Evolutionary conservation across 2,888 invertebrate species (phyloP).

Genomic region (Dryadula phaetusa): DNA sequence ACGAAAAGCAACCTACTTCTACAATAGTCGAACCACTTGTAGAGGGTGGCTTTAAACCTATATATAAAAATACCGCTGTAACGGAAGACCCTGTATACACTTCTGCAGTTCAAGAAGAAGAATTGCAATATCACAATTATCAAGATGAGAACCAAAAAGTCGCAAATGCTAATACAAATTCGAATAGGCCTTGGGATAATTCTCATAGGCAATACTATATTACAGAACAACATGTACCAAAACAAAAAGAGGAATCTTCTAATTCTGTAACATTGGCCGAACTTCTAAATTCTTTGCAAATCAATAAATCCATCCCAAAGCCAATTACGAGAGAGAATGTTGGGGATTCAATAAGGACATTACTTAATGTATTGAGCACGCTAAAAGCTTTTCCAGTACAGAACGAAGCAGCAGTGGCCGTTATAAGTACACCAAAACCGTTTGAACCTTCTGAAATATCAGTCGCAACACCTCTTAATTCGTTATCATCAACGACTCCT

Average conservation of each 20-base stretch:
- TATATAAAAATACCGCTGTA: slow-evolving; percentile 54
- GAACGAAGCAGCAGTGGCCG: slow-evolving; percentile 65
- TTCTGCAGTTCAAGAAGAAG: slow-evolving; percentile 51
- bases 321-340: slow-evolving; percentile 91
- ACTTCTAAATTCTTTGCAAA: slow-evolving; percentile 88
- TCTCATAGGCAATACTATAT: slow-evolving; percentile 61
- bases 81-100: slow-evolving; percentile 58
- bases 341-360: slow-evolving; percentile 90
- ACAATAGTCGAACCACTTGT: slow-evolving; percentile 59
- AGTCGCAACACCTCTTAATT: slow-evolving; percentile 54
- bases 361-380: slow-evolving; percentile 89
- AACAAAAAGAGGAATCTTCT: slow-evolving; percentile 53
- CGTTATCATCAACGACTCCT: slow-evolving; percentile 57
- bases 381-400: slow-evolving; percentile 82
- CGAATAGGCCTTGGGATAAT: slow-evolving; percentile 49
- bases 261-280: slow-evolving; percentile 70
- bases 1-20: slow-evolving; percentile 64
- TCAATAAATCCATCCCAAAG: slow-evolving; percentile 90
- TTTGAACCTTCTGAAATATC: slow-evolving; percentile 58
- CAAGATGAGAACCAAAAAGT: slow-evolving; percentile 56
- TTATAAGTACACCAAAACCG: slow-evolving; percentile 70
- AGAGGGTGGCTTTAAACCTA: slow-evolving; percentile 74
- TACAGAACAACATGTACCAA: slow-evolving; percentile 57
- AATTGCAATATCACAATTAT: slow-evolving; percentile 48
- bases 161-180: slow-evolving; percentile 51